Conservation (phyloP, 2,888 invertebrate genomes). For the Eumacrocentrus americanus region DNA sequence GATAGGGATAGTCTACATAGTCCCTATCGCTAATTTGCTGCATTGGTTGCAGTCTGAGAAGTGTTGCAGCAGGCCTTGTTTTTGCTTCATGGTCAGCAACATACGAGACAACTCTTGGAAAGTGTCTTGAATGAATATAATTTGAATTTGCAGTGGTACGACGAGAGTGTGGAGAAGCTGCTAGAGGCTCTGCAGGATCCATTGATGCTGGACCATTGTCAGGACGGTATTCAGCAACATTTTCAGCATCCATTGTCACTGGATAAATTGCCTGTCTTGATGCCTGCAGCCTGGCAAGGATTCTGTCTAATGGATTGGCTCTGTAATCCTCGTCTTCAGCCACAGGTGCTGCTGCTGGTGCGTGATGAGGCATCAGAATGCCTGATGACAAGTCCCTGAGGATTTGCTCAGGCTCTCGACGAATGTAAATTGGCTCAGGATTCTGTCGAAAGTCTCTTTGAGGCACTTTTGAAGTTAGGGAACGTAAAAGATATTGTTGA, state of each 20-base stretch:
- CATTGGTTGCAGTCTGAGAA: constrained; percentile 19
- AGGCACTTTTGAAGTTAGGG: constrained; percentile 34
- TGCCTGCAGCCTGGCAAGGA: constrained; percentile 44
- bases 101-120: background rate
- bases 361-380: constrained; percentile 48
- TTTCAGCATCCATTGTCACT: constrained; percentile 47
- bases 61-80: background rate
- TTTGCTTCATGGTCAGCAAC: background rate
- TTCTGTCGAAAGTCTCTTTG: constrained; percentile 49
- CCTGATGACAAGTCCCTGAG: constrained; percentile 47
- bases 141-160: background rate
- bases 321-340: constrained; percentile 50
- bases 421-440: constrained; percentile 50
- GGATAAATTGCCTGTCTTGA: constrained; percentile 46
- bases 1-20: constrained; percentile 52
- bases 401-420: constrained; percentile 49
- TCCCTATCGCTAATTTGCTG: constrained; percentile 48
- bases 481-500: constrained; percentile 48
- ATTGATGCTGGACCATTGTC: constrained; percentile 45
- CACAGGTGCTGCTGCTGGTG: no score
- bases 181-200: background rate
- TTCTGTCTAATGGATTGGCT: constrained; percentile 43
- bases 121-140: background rate
- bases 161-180: background rate
- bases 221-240: constrained; percentile 50